Evolutionary conservation across 1,140 invertebrate genomes (phyloP).

Genomic region (Ruditapes philippinarum): DNA sequence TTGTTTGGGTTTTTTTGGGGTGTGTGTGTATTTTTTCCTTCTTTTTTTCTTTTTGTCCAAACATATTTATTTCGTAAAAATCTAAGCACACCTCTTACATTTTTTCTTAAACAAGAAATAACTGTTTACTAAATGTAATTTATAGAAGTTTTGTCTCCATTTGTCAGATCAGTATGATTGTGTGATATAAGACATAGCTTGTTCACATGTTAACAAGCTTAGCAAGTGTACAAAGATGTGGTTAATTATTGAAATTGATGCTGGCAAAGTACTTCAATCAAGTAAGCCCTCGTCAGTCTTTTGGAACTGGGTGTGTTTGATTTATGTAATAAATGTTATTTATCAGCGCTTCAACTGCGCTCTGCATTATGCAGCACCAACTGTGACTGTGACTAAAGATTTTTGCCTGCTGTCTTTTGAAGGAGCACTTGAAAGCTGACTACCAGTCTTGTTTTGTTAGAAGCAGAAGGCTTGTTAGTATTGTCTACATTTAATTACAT

Average conservation of each 20-base stretch:
- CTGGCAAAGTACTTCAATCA: constrained; percentile 1
- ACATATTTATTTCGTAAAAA: too few species aligned
- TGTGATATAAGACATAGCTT: neutral
- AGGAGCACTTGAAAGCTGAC: neutral
- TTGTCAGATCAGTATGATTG: neutral
- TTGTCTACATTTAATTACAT: too few species aligned
- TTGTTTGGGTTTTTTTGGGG: too few species aligned
- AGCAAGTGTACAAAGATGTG: neutral
- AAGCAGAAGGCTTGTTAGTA: too few species aligned
- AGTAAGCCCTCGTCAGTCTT: neutral
- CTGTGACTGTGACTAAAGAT: too few species aligned
- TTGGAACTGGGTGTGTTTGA: neutral
- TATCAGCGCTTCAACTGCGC: neutral
- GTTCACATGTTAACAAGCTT: neutral
- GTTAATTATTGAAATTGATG: constrained; percentile 15
- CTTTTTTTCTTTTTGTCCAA: too few species aligned
- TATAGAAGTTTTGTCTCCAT: too few species aligned
- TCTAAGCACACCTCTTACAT: too few species aligned
- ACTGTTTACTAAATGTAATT: too few species aligned
- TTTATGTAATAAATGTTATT: constrained; percentile 14
- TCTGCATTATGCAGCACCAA: neutral
- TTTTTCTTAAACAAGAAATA: too few species aligned
- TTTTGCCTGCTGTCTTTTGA: neutral
- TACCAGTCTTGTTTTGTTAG: neutral
- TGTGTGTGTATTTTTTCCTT: too few species aligned